Percentiles rank a stretch among this genome's conserved stretches.
These are phyloP conservation scores for Mystacides longicornis DNA, from an alignment of 2,888 invertebrate genomes.

Conservation along the genomic window DNA sequence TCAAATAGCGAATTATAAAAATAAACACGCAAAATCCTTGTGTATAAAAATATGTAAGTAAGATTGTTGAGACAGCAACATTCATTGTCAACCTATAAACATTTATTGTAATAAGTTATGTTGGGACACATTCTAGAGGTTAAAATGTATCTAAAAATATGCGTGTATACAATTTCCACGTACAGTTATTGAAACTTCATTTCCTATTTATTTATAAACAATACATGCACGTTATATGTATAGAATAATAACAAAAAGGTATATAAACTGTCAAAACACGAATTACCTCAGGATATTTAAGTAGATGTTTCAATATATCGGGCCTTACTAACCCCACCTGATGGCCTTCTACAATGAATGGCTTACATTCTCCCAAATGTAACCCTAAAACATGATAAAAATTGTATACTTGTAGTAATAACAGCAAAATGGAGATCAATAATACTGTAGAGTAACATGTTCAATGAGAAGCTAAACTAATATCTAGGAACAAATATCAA, in stretches of 20 bases:
- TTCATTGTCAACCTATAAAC: not conserved
- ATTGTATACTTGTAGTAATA: conserved; percentile 1
- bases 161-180: too few species aligned
- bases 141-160: not conserved
- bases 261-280: not conserved
- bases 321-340: conserved; percentile 84
- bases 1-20: too few species aligned
- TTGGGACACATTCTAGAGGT: not conserved
- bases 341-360: conserved; percentile 81
- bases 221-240: not conserved
- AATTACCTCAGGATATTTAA: conserved; percentile 72
- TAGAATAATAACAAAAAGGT: not conserved
- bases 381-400: conserved; percentile 21
- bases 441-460: conserved; percentile 6
- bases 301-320: conserved; percentile 73
- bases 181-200: not conserved
- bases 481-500: not conserved
- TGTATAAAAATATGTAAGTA: not conserved
- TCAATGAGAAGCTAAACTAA: not conserved
- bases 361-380: conserved; percentile 52
- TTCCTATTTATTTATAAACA: not conserved
- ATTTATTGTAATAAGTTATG: not conserved
- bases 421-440: conserved; percentile 25
- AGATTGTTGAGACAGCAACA: too few species aligned
- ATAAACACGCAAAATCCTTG: not conserved